Conservation (phyloP, 2,888 invertebrate genomes). For the Seira ritae region DNA sequence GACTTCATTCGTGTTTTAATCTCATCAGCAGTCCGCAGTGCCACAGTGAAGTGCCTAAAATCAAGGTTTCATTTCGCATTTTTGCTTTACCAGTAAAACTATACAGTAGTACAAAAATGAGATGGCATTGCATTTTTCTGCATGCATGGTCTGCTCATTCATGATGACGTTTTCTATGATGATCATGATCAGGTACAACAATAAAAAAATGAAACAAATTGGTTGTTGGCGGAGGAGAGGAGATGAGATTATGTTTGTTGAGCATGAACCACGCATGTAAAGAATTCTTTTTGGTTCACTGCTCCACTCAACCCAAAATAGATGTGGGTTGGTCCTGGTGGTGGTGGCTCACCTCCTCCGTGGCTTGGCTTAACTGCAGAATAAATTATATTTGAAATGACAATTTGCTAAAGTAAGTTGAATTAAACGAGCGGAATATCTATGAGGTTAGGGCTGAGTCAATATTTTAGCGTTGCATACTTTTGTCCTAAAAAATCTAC, state of each 20-base stretch:
- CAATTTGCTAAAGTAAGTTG: conserved; percentile 23
- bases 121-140: conserved; percentile 21
- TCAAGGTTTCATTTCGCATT: not conserved
- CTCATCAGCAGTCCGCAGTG: not conserved
- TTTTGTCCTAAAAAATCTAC: not conserved
- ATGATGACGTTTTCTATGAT: not conserved
- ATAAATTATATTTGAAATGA: conserved; percentile 22
- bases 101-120: conserved; percentile 4
- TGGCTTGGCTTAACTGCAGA: not conserved
- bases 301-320: conserved; percentile 28
- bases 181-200: too few relatives aligned
- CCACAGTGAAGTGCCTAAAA: not conserved
- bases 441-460: not conserved
- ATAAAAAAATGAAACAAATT: not conserved
- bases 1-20: not conserved
- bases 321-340: conserved; percentile 40
- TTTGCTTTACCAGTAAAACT: not conserved
- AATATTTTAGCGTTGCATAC: not conserved
- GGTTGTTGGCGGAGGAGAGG: not conserved
- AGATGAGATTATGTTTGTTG: conserved; percentile 11
- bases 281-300: conserved; percentile 36
- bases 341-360: conserved; percentile 16
- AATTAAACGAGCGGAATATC: conserved; percentile 19
- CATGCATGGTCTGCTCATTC: not conserved
- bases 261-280: conserved; percentile 10